Conservation (phyloP, 2,888 invertebrate genomes). For the Calameuta pallipes region DNA sequence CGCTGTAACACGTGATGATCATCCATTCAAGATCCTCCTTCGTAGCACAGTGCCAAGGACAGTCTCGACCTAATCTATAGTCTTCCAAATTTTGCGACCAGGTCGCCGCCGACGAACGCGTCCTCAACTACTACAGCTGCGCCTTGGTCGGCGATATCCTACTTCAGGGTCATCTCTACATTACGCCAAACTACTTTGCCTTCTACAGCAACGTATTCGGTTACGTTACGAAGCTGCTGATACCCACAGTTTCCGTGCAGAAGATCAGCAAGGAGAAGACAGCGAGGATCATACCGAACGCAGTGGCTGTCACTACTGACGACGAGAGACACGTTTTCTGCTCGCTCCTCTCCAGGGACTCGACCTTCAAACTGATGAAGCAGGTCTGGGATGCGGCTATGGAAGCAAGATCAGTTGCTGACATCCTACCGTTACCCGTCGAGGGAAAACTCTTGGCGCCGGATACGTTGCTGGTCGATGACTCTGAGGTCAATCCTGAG, state of each 20-base stretch:
- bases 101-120: conserved; percentile 85
- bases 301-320: conserved; percentile 88
- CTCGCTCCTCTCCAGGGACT: conserved; percentile 88
- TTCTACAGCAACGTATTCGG: conserved; percentile 97
- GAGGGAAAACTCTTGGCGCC: conserved; percentile 50
- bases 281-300: conserved; percentile 93
- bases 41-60: background rate
- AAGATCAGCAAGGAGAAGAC: conserved; percentile 94
- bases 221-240: conserved; percentile 91
- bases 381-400: conserved; percentile 83
- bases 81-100: conserved; percentile 54
- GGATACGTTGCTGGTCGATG: conserved; percentile 55
- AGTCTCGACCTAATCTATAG: conserved; percentile 28
- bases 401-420: conserved; percentile 56
- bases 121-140: conserved; percentile 92
- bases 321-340: conserved; percentile 89
- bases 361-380: conserved; percentile 87
- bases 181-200: conserved; percentile 94
- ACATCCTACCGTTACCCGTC: conserved; percentile 55
- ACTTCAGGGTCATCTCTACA: conserved; percentile 93
- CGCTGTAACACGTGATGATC: background rate
- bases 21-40: background rate
- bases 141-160: conserved; percentile 92
- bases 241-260: conserved; percentile 86
- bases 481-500: conserved; percentile 57